Conservation (phyloP, 2,797 vertebrate species). For the Petrocephalus schoutedeni region DNA sequence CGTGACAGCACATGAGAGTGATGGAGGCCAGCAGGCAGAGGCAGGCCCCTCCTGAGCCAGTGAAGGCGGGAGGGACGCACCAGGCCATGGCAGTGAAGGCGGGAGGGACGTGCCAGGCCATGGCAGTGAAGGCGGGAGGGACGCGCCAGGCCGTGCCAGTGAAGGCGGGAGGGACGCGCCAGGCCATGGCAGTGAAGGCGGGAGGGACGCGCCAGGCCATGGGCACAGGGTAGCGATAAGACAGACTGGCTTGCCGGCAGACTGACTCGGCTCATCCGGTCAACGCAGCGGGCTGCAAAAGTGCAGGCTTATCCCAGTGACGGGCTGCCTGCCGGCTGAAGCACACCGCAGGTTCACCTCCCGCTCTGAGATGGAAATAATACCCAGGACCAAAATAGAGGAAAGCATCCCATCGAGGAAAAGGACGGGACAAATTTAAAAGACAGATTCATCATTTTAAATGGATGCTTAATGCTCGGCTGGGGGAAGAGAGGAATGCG, state of each 20-base stretch:
- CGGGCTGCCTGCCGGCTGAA: not conserved
- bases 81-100: not conserved
- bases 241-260: not conserved
- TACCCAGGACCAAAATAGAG: not conserved
- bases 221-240: not conserved
- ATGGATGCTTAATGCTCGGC: not conserved
- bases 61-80: not conserved
- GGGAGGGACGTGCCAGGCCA: no score
- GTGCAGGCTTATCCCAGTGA: not conserved
- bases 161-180: no score
- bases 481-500: not conserved
- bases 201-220: not conserved
- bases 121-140: no score
- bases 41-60: not conserved
- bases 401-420: not conserved
- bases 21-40: not conserved
- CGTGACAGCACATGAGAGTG: not conserved
- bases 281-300: not conserved
- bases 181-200: not conserved
- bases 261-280: not conserved
- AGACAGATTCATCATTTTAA: not conserved
- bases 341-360: not conserved
- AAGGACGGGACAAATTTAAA: not conserved
- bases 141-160: no score
- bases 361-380: not conserved